A percentile compares a stretch with the other conserved stretches of the same genome.
These are phyloP conservation scores for Drosophila grimshawi DNA, from an alignment of 1,140 invertebrate genomes.

Conservation along the genomic window DNA sequence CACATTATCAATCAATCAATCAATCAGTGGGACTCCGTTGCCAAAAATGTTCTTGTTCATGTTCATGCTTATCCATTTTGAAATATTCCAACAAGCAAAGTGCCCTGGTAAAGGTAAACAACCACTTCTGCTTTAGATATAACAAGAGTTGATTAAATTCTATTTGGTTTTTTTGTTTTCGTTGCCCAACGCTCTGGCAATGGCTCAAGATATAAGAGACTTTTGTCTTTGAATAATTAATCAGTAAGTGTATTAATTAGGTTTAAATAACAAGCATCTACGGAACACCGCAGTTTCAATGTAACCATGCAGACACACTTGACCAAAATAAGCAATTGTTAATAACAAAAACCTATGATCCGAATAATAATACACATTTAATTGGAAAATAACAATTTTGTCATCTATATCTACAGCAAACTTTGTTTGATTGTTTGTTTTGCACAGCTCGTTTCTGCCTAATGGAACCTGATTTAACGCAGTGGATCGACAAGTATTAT, in stretches of 20 bases:
- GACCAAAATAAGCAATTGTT: too few species aligned
- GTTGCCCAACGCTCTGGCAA: conserved; percentile 2
- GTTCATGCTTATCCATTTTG: neutral
- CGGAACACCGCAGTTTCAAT: neutral
- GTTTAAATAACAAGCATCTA: neutral
- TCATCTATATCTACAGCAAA: too few species aligned
- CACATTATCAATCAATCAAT: neutral
- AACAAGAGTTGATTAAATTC: neutral
- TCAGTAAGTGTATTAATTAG: neutral
- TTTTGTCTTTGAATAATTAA: neutral
- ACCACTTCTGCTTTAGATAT: neutral
- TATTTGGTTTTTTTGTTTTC: too few species aligned
- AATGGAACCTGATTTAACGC: too few species aligned
- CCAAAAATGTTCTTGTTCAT: neutral
- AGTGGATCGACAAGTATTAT: too few species aligned
- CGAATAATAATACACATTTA: too few species aligned
- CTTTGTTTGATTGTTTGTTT: too few species aligned
- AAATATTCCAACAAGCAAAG: conserved; percentile 1
- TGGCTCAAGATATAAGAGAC: neutral
- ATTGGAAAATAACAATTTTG: too few species aligned
- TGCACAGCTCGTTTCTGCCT: too few species aligned
- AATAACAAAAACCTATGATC: too few species aligned
- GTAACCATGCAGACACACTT: conserved; percentile 9
- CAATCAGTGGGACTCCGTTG: neutral
- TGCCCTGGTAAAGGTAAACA: conserved; percentile 7